Percentiles rank a stretch among this genome's conserved stretches.
phyloP scores from a whole-genome alignment of 2,797 vertebrate genomes.

The Xiphophorus birchmanni region DNA sequence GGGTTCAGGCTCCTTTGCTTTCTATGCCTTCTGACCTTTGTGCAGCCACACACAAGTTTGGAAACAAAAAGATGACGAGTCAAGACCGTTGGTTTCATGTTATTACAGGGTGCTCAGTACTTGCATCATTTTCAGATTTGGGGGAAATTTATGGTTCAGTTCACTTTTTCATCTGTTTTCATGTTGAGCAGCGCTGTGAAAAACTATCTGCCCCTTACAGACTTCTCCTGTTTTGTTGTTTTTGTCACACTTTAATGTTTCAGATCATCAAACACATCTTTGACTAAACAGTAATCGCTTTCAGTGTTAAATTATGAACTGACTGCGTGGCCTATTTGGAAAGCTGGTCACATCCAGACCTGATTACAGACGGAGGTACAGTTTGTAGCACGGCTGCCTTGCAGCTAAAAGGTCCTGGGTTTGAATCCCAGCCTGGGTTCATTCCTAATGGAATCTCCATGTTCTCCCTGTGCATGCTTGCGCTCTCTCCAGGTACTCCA shows the following conservation, averaged over 20 bases:
- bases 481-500: not conserved
- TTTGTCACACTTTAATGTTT: conserved; percentile 1
- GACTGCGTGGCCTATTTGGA: not conserved
- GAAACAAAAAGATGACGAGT: conserved; percentile 54
- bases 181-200: conserved; percentile 33
- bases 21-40: conserved; percentile 82
- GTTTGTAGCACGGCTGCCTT: not conserved
- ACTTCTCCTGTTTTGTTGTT: not conserved
- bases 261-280: not conserved
- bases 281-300: not conserved
- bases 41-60: conserved; percentile 78
- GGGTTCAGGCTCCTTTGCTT: conserved; percentile 72
- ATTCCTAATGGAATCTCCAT: not conserved
- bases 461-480: not conserved
- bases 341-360: not conserved
- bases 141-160: conserved; percentile 52
- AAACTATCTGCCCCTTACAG: not conserved
- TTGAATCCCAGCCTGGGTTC: not conserved
- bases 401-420: not conserved
- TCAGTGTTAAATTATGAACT: not conserved
- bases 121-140: conserved; percentile 70
- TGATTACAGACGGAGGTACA: not conserved
- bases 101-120: conserved; percentile 79
- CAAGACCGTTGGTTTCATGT: conserved; percentile 75
- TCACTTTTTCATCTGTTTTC: conserved; percentile 59